Evolutionary conservation across 2,797 vertebrate species (phyloP).

Genomic region (Dryobates pubescens): DNA sequence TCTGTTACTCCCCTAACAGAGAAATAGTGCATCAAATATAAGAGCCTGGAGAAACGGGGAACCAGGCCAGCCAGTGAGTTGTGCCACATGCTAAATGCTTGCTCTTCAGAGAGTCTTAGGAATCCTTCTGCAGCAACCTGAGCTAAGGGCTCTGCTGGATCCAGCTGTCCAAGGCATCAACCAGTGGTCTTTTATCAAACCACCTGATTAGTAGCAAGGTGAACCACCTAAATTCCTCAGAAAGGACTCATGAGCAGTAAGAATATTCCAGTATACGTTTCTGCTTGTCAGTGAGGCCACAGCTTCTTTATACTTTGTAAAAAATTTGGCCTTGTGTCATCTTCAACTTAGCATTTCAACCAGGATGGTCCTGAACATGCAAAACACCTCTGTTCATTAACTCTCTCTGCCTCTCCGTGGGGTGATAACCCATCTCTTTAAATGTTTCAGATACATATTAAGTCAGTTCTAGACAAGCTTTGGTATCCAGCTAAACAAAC

Average conservation of each 20-base stretch:
- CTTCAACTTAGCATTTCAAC: neutral
- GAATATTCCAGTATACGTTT: neutral
- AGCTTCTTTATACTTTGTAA: neutral
- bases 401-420: neutral
- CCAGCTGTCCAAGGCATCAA: neutral
- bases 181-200: neutral
- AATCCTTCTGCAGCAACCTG: neutral
- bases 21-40: neutral
- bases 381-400: neutral
- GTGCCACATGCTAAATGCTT: neutral
- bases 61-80: neutral
- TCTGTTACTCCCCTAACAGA: neutral
- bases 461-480: constrained; percentile 47
- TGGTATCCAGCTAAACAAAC: constrained; percentile 44
- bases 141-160: neutral
- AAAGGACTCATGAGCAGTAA: neutral
- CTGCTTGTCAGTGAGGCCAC: neutral
- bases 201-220: neutral
- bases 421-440: constrained; percentile 22
- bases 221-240: neutral
- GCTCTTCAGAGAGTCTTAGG: neutral
- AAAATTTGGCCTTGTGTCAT: neutral
- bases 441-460: constrained; percentile 56
- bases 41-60: neutral
- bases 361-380: neutral